Evolutionary conservation across 2,113 vertebrate genomes (phyloP), one percentile per base, ranked within the genome.

Genomic region (Ophthalmolycus amberensis): DNA sequence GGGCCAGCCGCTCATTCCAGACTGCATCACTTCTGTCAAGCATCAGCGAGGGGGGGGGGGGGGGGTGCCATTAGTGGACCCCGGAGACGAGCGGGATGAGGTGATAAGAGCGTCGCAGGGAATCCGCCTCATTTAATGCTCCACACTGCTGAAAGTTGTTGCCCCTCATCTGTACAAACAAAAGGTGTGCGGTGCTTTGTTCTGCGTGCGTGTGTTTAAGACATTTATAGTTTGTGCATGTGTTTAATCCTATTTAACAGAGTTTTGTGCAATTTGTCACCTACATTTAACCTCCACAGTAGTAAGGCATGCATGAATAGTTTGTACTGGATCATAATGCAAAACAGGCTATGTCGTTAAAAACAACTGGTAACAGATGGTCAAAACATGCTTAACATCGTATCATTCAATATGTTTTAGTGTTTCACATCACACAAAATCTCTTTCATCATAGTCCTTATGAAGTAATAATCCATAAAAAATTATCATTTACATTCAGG

Each of bases 61-160:
- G 12, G 59, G 34, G 34, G 80, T 25, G 25, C 25, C 86, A 86
- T 92, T 86, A 91, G 87, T 80, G 84, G 87, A 86, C 86, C 87
- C 89, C 37, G 56, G 90, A 94, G 92, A 93, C 80, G 80, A 88
- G 78, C 70, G 40, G 89, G 90, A 85, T 84, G 83, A 89, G 86
- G 85, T 89, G 91, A 94, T 92, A 91, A 91, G 88, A 86, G 84
- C 79, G 78, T 92, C 90, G 88, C 77, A 83, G 85, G 70, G 82
- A 85, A 81, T 84, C 65, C 10, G 79, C 79, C 68, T 85, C 80
- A 79, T 93, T 90, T 90, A 90, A 88, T 71, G 74, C 78, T 48
- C 67, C 83, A 88, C 74, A 76, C 71, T 81, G 78, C 62, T 25
- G 67, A 71, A 84, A 87, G 88, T 88, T 72, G 80, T 59, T 62